These are phyloP conservation scores for Pandion haliaetus DNA, from an alignment of 2,113 vertebrate species.

Conservation along the genomic window DNA sequence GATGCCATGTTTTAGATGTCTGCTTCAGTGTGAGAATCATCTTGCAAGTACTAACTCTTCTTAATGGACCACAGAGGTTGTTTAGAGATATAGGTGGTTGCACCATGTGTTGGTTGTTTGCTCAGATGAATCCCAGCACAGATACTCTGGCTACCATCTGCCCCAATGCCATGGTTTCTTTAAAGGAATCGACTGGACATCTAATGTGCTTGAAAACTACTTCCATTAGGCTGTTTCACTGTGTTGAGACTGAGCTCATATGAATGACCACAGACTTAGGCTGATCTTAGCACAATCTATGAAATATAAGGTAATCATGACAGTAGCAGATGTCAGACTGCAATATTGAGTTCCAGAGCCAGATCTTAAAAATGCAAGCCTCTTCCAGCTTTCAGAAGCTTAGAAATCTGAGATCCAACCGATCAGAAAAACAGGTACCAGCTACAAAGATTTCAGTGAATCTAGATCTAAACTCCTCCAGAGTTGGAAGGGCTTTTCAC, in stretches of 20 bases:
- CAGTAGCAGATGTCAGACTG: not conserved
- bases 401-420: not conserved
- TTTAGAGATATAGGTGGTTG: not conserved
- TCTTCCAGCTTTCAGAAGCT: not conserved
- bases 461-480: conserved; percentile 6
- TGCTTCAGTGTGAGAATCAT: not conserved
- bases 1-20: not conserved
- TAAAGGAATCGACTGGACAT: not conserved
- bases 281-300: not conserved
- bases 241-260: not conserved
- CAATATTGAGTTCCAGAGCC: not conserved
- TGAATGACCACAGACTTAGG: not conserved
- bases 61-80: not conserved
- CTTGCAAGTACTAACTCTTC: not conserved
- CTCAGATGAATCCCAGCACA: not conserved
- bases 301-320: not conserved
- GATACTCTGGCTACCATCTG: not conserved
- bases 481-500: not conserved
- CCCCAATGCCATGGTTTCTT: not conserved
- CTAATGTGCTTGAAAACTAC: not conserved
- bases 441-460: not conserved
- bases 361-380: not conserved
- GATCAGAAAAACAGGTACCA: not conserved
- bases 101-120: not conserved
- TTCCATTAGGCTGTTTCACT: not conserved